Conservation (phyloP, 2,888 invertebrate species). For the Noctua janthe region DNA sequence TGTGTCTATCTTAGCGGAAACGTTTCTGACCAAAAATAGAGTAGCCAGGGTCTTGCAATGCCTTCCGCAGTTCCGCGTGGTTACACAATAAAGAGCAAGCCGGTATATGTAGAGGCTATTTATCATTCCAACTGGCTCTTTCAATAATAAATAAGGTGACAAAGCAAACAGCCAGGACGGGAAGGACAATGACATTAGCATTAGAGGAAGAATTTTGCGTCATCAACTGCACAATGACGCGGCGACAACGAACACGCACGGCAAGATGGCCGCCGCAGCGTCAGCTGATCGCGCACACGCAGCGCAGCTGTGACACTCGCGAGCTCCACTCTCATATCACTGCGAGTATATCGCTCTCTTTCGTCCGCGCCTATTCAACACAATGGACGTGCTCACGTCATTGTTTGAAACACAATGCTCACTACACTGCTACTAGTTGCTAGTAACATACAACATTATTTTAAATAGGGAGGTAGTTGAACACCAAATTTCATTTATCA, state of each 20-base stretch:
- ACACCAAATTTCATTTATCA: slow-evolving; percentile 49
- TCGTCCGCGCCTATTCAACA: slow-evolving; percentile 77
- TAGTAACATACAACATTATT: slow-evolving; percentile 54
- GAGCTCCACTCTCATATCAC: slow-evolving; percentile 67
- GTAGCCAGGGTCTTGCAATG: slow-evolving; percentile 82
- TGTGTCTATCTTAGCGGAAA: slow-evolving; percentile 78
- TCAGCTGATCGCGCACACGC: slow-evolving; percentile 90
- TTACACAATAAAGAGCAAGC: slow-evolving; percentile 77
- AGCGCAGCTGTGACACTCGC: slow-evolving; percentile 81
- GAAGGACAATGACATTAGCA: slow-evolving; percentile 87
- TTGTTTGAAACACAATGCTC: slow-evolving; percentile 82
- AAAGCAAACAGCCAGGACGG: slow-evolving; percentile 72
- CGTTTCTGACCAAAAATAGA: slow-evolving; percentile 86
- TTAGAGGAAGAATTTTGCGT: slow-evolving; percentile 84
- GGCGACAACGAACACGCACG: slow-evolving; percentile 83
- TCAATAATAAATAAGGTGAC: slow-evolving; percentile 72
- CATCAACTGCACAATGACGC: slow-evolving; percentile 87
- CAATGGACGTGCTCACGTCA: slow-evolving; percentile 80
- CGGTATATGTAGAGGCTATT: slow-evolving; percentile 55
- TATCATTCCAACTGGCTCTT: slow-evolving; percentile 60
- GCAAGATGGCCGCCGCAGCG: slow-evolving; percentile 88
- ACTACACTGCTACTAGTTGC: slow-evolving; percentile 66
- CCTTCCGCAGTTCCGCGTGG: slow-evolving; percentile 86
- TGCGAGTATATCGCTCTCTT: slow-evolving; percentile 82
- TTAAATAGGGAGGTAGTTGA: slow-evolving; percentile 42